Base-by-base conservation (phyloP, 2,797 vertebrate genomes). In the Rhinoraja longicauda region DNA sequence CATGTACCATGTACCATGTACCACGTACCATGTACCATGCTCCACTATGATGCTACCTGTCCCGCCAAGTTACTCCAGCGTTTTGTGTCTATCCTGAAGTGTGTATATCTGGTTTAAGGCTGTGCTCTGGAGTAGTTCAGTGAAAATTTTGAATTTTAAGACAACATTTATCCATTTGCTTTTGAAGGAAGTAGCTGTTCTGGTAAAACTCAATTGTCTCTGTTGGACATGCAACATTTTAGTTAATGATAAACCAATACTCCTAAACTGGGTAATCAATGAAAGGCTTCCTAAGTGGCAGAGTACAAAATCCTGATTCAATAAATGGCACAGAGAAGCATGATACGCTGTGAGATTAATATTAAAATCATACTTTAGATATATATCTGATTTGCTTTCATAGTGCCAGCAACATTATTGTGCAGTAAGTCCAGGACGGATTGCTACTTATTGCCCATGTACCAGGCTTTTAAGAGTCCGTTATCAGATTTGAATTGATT, bases 401-500 rank as follows among this genome's bases (percentile, higher is more conserved):
- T 88, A 88, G 59, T 67, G 19, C 84, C 19, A 10, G 59, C 62
- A 88, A 67, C 84, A 88, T 88, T 88, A 88, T 67, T 88, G 84
- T 88, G 62, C 84, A 88, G 62, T 7, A 84, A 13, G 6, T 67
- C 84, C 84, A 21, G 62, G 62, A 88, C 84, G 84, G 67, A 67
- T 88, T 88, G 84, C 59, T 92, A 75, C 90, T 73, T 29, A 75
- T 53, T 45, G 90, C 53, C 72, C 92, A 92, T 36, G 72, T 53
- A 92, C 53, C 39, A 92, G 70, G 90, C 70, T 92, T 92, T 92
- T 92, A 92, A 92, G 45, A 92, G 45, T 73, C 70, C 10, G 72
- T 75, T 73, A 92, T 92, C 70, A 75, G 64, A 92, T 92, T 92
- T 92, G 21, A 75, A 92, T 92, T 92, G 90, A 92, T 73, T 75